Evolutionary conservation across 2,113 vertebrate genomes (phyloP), one percentile per base, ranked within the genome.

Genomic region (Ctenodactylus gundi): DNA sequence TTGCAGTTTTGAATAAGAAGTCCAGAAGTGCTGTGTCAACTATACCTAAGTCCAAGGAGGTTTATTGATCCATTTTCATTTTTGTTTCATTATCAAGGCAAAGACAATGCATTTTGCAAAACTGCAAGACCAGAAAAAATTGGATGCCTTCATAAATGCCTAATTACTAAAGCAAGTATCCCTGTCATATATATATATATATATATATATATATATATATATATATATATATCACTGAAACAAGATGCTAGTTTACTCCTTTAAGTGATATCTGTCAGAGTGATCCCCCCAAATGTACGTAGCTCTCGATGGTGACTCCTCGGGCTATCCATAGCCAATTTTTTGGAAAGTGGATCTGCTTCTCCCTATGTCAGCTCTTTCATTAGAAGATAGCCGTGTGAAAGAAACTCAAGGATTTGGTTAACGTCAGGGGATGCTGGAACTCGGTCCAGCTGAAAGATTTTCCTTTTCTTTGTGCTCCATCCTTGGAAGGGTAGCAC

Each of bases 61-160:
- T 86, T 94, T 83, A 91, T 89, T 95, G 78, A 93, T 55, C 12
- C 36, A 84, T 76, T 96, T 90, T 88, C 82, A 92, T 80, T 96
- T 96, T 51, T 89, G 10, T 58, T 92, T 88, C 64, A 84, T 91
- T 89, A 89, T 81, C 76, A 89, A 88, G 36, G 31, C 49, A 91
- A 85, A 84, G 62, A 70, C 75, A 62, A 91, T 75, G 18, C 34
- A 55, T 39, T 70, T 36, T 29, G 44, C 13, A n/a, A 90, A 94
- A 55, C n/a, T 85, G 15, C 7, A 65, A 80, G n/a, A 88, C 49
- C 76, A 27, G 91, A 95, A 92, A 51, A 95, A 51, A 91, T 80
- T 82, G 46, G 2, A 87, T 87, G 53, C 7, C 44, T 85, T 77
- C 11, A 68, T 85, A 95, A 89, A 93, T 91, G 75, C 67, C 46